Evolutionary conservation across 2,113 vertebrate species (phyloP), one percentile per base, ranked within the genome.

Genomic region (Cromileptes altivelis): DNA sequence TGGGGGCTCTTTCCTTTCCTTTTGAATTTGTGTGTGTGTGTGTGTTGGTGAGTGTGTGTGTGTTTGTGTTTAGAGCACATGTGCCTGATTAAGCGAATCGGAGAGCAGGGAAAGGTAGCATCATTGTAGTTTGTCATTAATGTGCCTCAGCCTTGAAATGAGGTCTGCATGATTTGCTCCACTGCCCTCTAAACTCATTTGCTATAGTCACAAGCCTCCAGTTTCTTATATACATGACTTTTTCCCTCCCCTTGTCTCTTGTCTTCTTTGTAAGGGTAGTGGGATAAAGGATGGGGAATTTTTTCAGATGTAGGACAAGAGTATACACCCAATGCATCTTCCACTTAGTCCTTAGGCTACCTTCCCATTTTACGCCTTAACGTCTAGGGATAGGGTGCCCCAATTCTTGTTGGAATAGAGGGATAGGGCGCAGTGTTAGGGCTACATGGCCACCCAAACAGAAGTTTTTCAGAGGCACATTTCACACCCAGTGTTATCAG

Each of bases 131-230:
- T 80, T 75, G 47, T 61, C 75, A 87, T 78, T 79, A 89, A 85
- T 83, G 57, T 79, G 47, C 67, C 82, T 23, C 45, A 55, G 75
- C 61, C 63, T 88, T 79, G 27, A 76, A 90, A 85, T 84, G 70
- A 82, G 65, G 62, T 91, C 55, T 71, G 71, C 75, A 81, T 85
- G 68, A 77, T 84, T 5, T 77, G 53, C 87, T 90, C 70, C 57
- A 73, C 64, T 86, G 42, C 83, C 9, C 57, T 60, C 60, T 80
- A 37, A 78, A 72, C 45, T 82, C 70, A 55, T 85, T 76, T 89
- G 21, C 60, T 42, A 25, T 60, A 62, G 27, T 68, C 58, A 71
- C 5, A 45, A 77, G 13, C 74, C 58, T 78, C 60, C 37, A 75
- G 50, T 81, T 85, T 82, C 33, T 78, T 40, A 67, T 23, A 62